phyloP scores from a whole-genome alignment of 2,888 invertebrate genomes.

The Eueremaeus valkanovi region DNA sequence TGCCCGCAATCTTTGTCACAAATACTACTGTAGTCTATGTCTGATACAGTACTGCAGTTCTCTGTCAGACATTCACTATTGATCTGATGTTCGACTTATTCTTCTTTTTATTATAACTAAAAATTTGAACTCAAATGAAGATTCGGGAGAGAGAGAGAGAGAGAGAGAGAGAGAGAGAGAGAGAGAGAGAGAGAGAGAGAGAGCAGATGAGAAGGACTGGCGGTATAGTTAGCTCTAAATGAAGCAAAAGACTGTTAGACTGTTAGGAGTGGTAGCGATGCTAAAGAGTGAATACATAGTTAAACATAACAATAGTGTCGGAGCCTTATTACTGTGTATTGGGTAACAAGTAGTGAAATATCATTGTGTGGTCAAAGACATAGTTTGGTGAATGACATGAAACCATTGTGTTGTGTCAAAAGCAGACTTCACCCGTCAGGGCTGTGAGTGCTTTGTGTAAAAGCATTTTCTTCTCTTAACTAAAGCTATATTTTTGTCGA shows the following conservation, averaged over 20 bases:
- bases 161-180: not conserved
- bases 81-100: not conserved
- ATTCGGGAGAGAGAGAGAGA: not conserved
- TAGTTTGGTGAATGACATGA: conserved; percentile 28
- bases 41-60: not conserved
- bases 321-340: conserved; percentile 25
- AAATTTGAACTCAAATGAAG: not conserved
- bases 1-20: conserved; percentile 21
- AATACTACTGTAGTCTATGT: no score
- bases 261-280: not conserved
- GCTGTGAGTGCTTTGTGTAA: conserved; percentile 27
- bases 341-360: conserved; percentile 30
- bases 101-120: not conserved
- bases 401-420: conserved; percentile 26
- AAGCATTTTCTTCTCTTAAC: conserved; percentile 27
- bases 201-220: not conserved
- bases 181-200: not conserved
- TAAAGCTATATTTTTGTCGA: conserved; percentile 9
- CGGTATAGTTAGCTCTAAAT: not conserved
- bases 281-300: conserved; percentile 27
- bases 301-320: conserved; percentile 19
- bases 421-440: conserved; percentile 29
- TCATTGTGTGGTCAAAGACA: conserved; percentile 34
- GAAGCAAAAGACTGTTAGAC: no score
- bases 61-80: conserved; percentile 16